These are phyloP conservation scores for Ephydatia muelleri DNA, from an alignment of 37 sponge, comb jelly and placozoan species.

Conservation along the genomic window DNA sequence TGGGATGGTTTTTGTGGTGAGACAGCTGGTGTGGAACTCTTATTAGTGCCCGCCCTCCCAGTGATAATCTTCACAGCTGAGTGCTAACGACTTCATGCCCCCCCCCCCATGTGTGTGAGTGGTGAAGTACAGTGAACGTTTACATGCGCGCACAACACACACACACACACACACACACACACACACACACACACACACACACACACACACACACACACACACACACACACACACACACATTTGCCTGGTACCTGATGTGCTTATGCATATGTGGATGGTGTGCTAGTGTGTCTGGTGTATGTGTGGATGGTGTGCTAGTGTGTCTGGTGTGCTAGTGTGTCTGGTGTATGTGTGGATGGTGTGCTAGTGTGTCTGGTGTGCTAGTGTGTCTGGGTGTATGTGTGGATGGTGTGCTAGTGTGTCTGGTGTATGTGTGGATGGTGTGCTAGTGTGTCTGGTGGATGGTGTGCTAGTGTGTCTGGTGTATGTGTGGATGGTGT, in stretches of 20 bases:
- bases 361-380: not conserved
- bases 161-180: too few relatives aligned
- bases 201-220: constrained; percentile 12
- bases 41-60: too few relatives aligned
- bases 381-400: not conserved
- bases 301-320: not conserved
- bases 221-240: too few relatives aligned
- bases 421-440: not conserved
- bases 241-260: not conserved
- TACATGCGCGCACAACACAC: too few relatives aligned
- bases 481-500: not conserved
- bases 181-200: constrained; percentile 3
- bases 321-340: not conserved
- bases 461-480: not conserved
- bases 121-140: too few relatives aligned
- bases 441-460: not conserved
- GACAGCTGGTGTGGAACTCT: too few relatives aligned
- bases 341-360: not conserved
- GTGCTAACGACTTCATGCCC: too few relatives aligned
- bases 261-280: not conserved
- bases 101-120: too few relatives aligned
- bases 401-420: not conserved
- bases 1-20: too few relatives aligned
- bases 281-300: not conserved
- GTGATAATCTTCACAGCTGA: too few relatives aligned